These are phyloP conservation scores for Microcebus lehilahytsara DNA, from an alignment of 2,113 vertebrate genomes.

Conservation along the genomic window DNA sequence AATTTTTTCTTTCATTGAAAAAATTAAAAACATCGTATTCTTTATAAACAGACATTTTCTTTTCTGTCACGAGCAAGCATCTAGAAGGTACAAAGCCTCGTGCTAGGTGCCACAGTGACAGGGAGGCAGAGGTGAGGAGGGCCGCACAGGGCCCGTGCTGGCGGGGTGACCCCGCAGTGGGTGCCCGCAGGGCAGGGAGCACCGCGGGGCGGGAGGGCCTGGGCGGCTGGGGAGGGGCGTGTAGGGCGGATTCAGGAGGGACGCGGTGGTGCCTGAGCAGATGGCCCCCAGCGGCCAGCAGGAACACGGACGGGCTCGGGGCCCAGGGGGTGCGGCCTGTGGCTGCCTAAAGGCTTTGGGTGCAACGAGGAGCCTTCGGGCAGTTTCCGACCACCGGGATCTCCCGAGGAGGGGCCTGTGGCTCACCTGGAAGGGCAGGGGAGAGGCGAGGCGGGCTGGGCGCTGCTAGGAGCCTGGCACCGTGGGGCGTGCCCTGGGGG, in stretches of 20 bases:
- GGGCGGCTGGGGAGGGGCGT: background rate
- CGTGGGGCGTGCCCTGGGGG: background rate
- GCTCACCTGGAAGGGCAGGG: background rate
- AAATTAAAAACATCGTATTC: background rate
- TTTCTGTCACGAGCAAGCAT: background rate
- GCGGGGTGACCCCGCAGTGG: accelerated
- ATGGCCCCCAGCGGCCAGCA: too few species aligned
- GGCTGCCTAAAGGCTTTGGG: background rate
- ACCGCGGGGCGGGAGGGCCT: background rate
- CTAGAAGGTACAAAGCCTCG: background rate
- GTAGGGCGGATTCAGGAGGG: too few species aligned
- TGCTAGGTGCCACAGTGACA: too few species aligned
- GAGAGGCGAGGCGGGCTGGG: too few species aligned
- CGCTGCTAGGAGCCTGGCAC: too few species aligned
- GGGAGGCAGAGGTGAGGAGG: background rate
- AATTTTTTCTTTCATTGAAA: background rate
- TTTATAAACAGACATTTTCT: background rate
- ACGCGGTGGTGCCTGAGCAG: background rate
- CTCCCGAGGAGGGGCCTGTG: too few species aligned
- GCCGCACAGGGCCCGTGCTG: background rate
- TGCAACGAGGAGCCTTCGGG: background rate
- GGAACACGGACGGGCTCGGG: too few species aligned
- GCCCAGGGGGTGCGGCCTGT: accelerated
- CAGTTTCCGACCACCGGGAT: background rate
- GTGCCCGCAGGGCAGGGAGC: background rate